Evolutionary conservation across 2,888 invertebrate genomes (phyloP).

Genomic region (Melipona bicolor): DNA sequence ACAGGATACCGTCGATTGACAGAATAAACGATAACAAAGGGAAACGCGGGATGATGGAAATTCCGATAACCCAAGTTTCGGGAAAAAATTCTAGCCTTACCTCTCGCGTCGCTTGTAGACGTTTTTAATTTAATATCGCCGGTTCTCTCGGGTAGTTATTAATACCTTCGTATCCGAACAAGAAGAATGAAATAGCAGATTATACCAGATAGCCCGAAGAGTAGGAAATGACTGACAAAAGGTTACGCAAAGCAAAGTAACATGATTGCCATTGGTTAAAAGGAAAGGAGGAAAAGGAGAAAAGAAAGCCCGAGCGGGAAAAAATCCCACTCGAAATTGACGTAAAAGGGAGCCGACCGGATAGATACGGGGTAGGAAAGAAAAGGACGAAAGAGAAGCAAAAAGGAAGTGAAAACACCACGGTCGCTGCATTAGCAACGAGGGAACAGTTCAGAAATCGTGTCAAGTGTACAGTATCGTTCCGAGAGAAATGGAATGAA

Average conservation of each 20-base stretch:
- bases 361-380: background rate
- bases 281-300: background rate
- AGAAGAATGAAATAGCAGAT: background rate
- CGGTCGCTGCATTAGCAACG: conserved; percentile 40
- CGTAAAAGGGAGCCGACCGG: background rate
- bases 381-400: too few species aligned
- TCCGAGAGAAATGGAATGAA: conserved; percentile 45
- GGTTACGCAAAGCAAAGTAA: conserved; percentile 14
- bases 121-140: background rate
- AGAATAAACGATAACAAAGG: background rate
- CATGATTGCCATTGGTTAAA: conserved; percentile 6
- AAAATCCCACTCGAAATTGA: conserved; percentile 6
- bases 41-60: background rate
- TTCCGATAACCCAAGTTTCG: background rate
- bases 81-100: background rate
- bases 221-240: background rate
- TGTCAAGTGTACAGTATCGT: conserved; percentile 48
- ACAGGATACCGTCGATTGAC: background rate
- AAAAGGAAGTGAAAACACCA: conserved; percentile 18
- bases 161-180: background rate
- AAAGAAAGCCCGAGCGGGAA: background rate
- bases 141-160: background rate
- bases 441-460: conserved; percentile 36
- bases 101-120: background rate
- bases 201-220: background rate